Evolutionary conservation across 1,140 invertebrate species (phyloP).

Genomic region (Diabrotica virgifera): DNA sequence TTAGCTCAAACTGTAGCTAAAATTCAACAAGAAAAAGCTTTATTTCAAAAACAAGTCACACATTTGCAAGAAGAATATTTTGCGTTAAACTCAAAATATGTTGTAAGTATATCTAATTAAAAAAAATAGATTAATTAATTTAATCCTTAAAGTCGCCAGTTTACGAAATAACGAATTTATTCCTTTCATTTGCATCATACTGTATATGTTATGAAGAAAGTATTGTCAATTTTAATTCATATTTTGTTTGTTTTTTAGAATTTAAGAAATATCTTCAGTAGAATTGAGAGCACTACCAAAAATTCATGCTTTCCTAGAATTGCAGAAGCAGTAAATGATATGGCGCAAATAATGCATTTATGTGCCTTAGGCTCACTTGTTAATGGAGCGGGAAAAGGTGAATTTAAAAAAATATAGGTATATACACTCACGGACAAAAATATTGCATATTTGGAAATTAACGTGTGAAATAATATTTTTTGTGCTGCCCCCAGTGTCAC

Average conservation of each 20-base stretch:
- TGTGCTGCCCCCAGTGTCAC: no score
- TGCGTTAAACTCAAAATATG: conserved; percentile 18
- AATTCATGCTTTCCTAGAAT: conserved; percentile 6
- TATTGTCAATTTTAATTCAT: neutral
- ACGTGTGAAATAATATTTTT: no score
- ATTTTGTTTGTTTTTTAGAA: conserved; percentile 10
- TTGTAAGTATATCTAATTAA: conserved; percentile 8
- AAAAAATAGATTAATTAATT: neutral
- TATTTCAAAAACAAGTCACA: conserved; percentile 5
- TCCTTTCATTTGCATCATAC: no score
- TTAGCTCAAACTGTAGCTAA: conserved; percentile 13
- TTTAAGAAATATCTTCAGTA: conserved; percentile 17
- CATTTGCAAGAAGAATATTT: conserved; percentile 13
- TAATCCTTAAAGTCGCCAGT: no score
- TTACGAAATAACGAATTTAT: no score
- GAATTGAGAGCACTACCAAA: conserved; percentile 15
- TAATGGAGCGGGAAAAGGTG: conserved; percentile 10
- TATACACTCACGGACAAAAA: no score
- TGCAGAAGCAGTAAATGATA: conserved; percentile 5
- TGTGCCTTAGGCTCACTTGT: conserved; percentile 8
- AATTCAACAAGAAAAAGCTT: conserved; percentile 13
- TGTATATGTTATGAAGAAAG: neutral
- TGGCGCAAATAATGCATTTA: conserved; percentile 9
- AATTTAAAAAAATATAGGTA: neutral
- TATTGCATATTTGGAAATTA: no score